Conservation (phyloP, 2,888 invertebrate genomes). For the Endomychus coccineus region DNA sequence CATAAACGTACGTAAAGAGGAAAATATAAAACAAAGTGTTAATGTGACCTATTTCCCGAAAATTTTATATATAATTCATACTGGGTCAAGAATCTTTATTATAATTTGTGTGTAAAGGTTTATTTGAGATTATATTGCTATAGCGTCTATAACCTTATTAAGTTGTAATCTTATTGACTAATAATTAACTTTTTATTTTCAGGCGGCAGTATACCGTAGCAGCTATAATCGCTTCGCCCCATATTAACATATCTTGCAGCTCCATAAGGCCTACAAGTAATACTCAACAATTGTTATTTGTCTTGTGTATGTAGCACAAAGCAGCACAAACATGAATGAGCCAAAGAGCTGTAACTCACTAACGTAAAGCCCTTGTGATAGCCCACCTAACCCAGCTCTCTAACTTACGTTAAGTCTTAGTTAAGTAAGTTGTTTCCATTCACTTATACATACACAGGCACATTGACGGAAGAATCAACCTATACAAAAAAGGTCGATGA, state of each 20-base stretch:
- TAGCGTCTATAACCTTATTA: not conserved
- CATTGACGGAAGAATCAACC: no score
- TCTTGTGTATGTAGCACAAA: constrained; percentile 40
- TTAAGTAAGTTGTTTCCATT: constrained; percentile 33
- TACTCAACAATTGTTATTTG: constrained; percentile 30
- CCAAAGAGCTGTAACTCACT: constrained; percentile 44
- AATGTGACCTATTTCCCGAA: no score
- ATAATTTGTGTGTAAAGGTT: no score
- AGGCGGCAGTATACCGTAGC: constrained; percentile 90
- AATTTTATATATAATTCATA: no score
- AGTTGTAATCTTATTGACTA: not conserved
- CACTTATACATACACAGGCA: constrained; percentile 37
- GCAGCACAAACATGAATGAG: constrained; percentile 32
- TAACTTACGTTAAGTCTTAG: constrained; percentile 34
- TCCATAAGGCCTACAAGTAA: constrained; percentile 37
- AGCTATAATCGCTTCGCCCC: constrained; percentile 93
- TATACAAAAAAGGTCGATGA: no score
- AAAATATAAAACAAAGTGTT: no score
- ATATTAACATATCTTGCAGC: constrained; percentile 58
- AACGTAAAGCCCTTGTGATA: constrained; percentile 44
- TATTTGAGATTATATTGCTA: no score
- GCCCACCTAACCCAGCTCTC: constrained; percentile 43
- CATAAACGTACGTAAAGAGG: no score
- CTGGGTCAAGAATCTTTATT: no score
- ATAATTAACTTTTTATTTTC: constrained; percentile 37